Base-by-base conservation (phyloP, 2,113 vertebrate genomes). In the Sorex fumeus region DNA sequence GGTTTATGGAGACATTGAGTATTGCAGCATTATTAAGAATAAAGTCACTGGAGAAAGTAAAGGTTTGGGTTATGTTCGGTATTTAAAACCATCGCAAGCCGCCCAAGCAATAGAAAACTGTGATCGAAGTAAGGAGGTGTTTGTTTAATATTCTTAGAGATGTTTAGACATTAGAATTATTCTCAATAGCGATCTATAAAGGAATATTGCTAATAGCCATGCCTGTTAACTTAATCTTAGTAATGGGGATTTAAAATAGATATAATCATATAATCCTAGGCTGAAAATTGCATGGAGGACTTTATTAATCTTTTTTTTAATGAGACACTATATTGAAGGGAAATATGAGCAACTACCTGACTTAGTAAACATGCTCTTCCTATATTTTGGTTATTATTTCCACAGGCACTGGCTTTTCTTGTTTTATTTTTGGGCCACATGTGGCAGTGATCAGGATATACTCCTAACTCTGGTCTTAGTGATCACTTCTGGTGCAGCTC, bases 1-100 rank as follows among this genome's bases (percentile, higher is more conserved):
- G 99, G 98, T 98, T 18, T 99, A 99, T 90, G 99, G 99, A 8
- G 98, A 99, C 90, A 99, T 99, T 66, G 99, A 99, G 85, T 99
- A 99, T 91, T 99, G 99, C 75, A 98, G 99, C 84, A 98, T 99
- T 92, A 99, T 99, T 97, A 99, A 99, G 97, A 99, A 99, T 95
- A 99, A 99, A 97, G 93, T 95, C 82, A 99, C 99, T 3, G 99
- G 99, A 43, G 99, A 99, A 96, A 99, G 99, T 96, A 99, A 99
- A 98, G 99, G 99, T 90, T 97, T 99, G 96, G 99, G 98, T 64
- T 99, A 99, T 3, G 99, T 99, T 57, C 97, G 98, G 8, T 99
- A 98, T 95, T 98, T 99, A 96, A 99, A 99, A 95, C 99, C 99
- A 19, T 99, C 99, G 0, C 99, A 99, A 91, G 99, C 99, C 87